Percentiles rank a stretch among this genome's conserved stretches.
Evolutionary conservation across 1,140 invertebrate genomes (phyloP).

Genomic region (Pseudachorutes palmiensis): DNA sequence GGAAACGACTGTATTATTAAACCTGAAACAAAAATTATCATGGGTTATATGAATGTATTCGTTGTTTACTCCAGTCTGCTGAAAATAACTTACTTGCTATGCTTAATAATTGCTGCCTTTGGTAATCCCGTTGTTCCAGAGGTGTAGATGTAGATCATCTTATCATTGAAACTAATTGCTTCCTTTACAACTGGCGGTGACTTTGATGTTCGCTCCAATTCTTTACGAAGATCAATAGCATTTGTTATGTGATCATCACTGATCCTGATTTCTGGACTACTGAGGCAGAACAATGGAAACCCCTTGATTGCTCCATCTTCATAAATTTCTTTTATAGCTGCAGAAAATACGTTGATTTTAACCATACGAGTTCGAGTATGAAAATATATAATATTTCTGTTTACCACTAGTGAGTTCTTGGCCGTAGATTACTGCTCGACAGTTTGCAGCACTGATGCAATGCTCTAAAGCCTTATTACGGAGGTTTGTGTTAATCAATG

Average conservation of each 20-base stretch:
- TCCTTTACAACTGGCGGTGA: neutral
- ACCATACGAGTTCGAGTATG: neutral
- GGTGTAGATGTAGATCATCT: neutral
- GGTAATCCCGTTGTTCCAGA: too few relatives aligned
- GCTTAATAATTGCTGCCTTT: too few relatives aligned
- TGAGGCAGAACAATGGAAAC: too few relatives aligned
- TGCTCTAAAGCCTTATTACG: slow-evolving; percentile 66
- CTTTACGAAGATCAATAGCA: neutral
- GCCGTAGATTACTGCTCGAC: slow-evolving; percentile 74
- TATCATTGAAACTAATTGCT: neutral
- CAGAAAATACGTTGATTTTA: neutral
- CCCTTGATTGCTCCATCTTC: too few relatives aligned
- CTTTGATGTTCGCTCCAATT: neutral
- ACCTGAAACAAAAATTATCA: too few relatives aligned
- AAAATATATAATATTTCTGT: too few relatives aligned
- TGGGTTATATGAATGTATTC: too few relatives aligned
- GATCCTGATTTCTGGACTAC: neutral
- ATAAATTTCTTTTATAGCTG: neutral
- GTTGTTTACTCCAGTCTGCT: too few relatives aligned
- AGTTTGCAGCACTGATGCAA: slow-evolving; percentile 68
- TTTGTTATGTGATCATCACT: neutral
- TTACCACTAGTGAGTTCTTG: slow-evolving; percentile 50
- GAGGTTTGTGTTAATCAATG: slow-evolving; percentile 81
- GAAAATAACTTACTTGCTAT: too few relatives aligned
- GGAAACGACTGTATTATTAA: too few relatives aligned